phyloP scores from a whole-genome alignment of 2,113 vertebrate genomes.

The Platanista minor region DNA sequence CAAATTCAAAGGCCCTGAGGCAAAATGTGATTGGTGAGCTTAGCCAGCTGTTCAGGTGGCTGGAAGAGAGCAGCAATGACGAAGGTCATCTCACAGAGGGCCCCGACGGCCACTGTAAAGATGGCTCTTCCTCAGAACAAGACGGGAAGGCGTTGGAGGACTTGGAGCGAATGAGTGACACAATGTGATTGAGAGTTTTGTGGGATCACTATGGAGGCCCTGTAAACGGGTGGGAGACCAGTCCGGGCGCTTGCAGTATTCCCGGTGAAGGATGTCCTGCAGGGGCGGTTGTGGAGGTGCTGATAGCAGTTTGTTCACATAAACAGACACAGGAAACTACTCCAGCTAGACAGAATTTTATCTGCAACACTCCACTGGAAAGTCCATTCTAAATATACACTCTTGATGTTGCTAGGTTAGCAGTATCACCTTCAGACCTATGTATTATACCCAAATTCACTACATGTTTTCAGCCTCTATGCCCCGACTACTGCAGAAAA shows the following conservation, averaged over 20 bases:
- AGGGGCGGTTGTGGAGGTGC: too few species aligned
- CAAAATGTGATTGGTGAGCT: not conserved
- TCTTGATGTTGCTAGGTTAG: not conserved
- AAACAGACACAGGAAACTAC: not conserved
- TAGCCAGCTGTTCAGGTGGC: not conserved
- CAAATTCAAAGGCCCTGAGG: not conserved
- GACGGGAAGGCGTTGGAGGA: not conserved
- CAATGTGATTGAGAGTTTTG: too few species aligned
- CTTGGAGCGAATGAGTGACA: not conserved
- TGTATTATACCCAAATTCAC: not conserved
- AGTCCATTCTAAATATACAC: not conserved
- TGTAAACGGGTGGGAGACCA: not conserved
- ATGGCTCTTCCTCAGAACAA: not conserved
- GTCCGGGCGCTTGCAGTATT: not conserved
- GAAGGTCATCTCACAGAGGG: not conserved
- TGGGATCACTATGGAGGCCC: not conserved
- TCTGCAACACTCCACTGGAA: not conserved
- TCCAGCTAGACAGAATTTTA: not conserved
- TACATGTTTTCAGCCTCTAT: not conserved
- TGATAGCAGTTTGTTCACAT: not conserved
- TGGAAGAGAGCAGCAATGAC: not conserved
- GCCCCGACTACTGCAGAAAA: not conserved
- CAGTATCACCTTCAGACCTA: not conserved
- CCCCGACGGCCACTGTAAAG: accelerated
- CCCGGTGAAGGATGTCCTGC: not conserved